Evolutionary conservation across 2,888 invertebrate genomes (phyloP), one percentile per base, ranked within the genome.

Genomic region (Xanthorhoe spadicearia): DNA sequence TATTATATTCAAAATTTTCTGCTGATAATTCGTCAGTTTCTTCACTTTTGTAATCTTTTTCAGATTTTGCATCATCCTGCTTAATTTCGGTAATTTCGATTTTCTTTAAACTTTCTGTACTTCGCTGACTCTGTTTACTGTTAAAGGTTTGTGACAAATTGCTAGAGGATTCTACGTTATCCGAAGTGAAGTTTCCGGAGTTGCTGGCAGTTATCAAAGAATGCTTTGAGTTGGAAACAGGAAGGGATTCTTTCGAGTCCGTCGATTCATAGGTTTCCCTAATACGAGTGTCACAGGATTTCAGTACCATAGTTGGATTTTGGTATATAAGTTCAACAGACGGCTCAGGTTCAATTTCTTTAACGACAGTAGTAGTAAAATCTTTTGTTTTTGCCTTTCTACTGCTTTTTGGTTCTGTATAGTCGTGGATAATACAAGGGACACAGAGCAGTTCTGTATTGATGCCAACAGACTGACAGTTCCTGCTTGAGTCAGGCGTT

Each of bases 371-470:
- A 59, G 23, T 32, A n/a, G 62, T 66, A 59, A 48, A 66, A 35
- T 60, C 61, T 61, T 72, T 71, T 3, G 66, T 59, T 61, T 75
- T 78, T 55, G 63, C 74, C 73, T 78, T 81, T 61, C 69, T 75
- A 56, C 51, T 76, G 58, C 63, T 56, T 59, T 83, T 87, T 13
- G 74, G 74, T 28, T 87, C 88, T 13, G 63, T 19, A 65, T 73
- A 83, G 62, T 84, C 82, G 64, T 93, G 88, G 73, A 93, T 90
- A 0, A 90, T 82, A 75, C 93, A 93, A 17, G 92, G 92, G 54
- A 87, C 77, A 75, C 92, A 92, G 58, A 89, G 75, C 13, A 92
- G 77, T 75, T 91, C 90, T 17, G 89, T 90, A 68, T 91, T 90
- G 43, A 89, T 87, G 4, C 88, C 90, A 68, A 90, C 76, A 23